Evolutionary conservation across 2,113 vertebrate genomes (phyloP).

Genomic region (Hyaena hyaena): DNA sequence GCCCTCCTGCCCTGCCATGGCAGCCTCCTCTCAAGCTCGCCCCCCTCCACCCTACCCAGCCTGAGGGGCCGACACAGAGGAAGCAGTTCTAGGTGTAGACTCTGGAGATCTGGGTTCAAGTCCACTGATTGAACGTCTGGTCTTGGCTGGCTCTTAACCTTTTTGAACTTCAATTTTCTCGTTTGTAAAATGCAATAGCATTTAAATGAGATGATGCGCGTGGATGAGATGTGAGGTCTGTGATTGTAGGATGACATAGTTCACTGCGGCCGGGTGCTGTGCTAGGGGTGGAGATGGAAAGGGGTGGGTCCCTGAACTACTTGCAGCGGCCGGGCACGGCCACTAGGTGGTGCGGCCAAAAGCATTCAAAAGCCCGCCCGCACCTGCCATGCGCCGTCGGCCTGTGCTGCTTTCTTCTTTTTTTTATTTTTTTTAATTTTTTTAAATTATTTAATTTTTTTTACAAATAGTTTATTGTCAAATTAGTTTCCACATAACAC

Average conservation of each 20-base stretch:
- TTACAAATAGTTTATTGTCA: too few relatives aligned
- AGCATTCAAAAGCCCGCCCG: background rate
- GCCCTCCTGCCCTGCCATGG: slow-evolving; percentile 20
- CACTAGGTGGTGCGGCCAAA: background rate
- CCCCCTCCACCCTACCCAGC: background rate
- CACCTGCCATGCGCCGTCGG: too few relatives aligned
- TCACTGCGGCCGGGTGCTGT: background rate
- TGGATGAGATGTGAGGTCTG: background rate
- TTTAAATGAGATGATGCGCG: background rate
- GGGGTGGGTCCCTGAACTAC: background rate
- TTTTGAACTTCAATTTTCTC: slow-evolving; percentile 27
- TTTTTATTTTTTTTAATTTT: too few relatives aligned
- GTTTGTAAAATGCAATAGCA: slow-evolving; percentile 32
- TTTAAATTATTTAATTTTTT: too few relatives aligned
- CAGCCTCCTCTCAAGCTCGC: background rate
- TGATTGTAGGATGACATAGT: background rate
- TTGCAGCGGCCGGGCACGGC: background rate
- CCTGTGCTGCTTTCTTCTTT: too few relatives aligned
- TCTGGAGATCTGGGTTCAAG: slow-evolving; percentile 23
- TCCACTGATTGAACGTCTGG: background rate
- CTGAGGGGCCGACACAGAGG: background rate
- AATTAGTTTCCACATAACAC: too few relatives aligned
- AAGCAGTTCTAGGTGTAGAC: background rate
- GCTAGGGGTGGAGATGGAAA: background rate
- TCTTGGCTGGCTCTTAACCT: background rate